These are phyloP conservation scores for Prunella strophiata DNA, from an alignment of 2,797 vertebrate genomes.

Conservation along the genomic window DNA sequence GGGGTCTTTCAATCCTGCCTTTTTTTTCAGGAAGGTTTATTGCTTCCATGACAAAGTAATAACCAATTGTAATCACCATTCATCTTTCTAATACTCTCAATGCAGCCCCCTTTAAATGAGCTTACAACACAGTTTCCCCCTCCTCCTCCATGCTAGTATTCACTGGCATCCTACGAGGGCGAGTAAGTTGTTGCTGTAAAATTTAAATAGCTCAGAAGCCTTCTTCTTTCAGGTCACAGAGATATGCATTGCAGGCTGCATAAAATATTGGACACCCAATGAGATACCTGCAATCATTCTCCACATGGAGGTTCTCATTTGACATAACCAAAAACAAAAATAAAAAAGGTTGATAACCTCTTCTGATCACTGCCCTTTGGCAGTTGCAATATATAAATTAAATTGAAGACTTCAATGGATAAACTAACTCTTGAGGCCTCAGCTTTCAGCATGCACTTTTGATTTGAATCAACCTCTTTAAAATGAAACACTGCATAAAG, in stretches of 20 bases:
- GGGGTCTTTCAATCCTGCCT: neutral
- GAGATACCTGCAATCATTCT: neutral
- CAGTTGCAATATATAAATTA: slow-evolving; percentile 1
- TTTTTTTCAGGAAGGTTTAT: neutral
- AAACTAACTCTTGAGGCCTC: neutral
- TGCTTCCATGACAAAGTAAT: neutral
- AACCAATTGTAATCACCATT: neutral
- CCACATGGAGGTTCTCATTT: neutral
- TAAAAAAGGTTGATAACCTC: neutral
- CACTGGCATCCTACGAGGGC: neutral
- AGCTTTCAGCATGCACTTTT: neutral
- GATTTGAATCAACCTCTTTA: neutral
- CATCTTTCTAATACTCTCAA: neutral
- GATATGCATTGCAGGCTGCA: neutral
- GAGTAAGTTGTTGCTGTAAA: slow-evolving; percentile 11
- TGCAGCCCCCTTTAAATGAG: neutral
- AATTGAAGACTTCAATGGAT: neutral
- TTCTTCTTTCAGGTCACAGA: neutral
- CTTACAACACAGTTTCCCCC: neutral
- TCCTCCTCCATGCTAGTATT: neutral
- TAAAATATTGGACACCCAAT: neutral
- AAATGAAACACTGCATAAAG: neutral
- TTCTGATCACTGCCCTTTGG: neutral
- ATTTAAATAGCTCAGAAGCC: neutral
- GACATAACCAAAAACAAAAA: neutral